Evolutionary conservation across 2,888 invertebrate species (phyloP), one percentile per base, ranked within the genome.

Genomic region (Oscheius sp.): DNA sequence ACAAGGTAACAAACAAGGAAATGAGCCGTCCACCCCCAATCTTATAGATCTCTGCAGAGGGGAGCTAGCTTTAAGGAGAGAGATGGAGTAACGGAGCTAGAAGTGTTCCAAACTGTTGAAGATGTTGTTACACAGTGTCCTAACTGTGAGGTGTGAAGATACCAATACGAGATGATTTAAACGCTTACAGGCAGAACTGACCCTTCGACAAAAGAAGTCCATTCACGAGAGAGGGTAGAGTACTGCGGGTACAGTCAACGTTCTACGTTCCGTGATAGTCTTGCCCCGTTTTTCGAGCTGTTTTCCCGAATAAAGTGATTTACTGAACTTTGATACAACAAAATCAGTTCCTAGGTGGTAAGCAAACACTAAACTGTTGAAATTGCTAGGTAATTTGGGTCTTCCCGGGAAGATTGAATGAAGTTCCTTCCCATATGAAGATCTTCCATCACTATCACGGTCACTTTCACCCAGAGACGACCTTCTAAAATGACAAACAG

Each of bases 71-170:
- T 55, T 21, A 71, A 72, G 47, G 78, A 81, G 10, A 66, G 75
- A 37, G 74, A 78, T 11, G 68, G 68, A 13, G 68, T 68, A n/a
- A 68, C 68, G 2, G 68, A 68, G 55, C 29, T 68, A 13, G 68
- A 68, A 55, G 53, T 68, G n/a, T 68, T 68, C 42, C 68, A 33
- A 53, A 76, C 74, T 21, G 75, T 71, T 33, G 79, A 79, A 65
- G 79, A 78, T 37, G 79, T 80, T 13, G 76, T 80, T 9, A 70
- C 81, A 50, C 75, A 78, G 70, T 83, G 83, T 65, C 83, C 83
- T 11, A 77, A 83, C 58, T 83, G 83, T 66, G 83, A 83, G 71
- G 81, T 77, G 50, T 5, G 11, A 47, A 7, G 4, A 3, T 63
- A 9, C 63, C 47, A 4, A 5, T 63, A 13, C 5, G 9, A 50